Evolutionary conservation across 1,140 invertebrate species (phyloP).

Genomic region (Tetramorium simillimum): DNA sequence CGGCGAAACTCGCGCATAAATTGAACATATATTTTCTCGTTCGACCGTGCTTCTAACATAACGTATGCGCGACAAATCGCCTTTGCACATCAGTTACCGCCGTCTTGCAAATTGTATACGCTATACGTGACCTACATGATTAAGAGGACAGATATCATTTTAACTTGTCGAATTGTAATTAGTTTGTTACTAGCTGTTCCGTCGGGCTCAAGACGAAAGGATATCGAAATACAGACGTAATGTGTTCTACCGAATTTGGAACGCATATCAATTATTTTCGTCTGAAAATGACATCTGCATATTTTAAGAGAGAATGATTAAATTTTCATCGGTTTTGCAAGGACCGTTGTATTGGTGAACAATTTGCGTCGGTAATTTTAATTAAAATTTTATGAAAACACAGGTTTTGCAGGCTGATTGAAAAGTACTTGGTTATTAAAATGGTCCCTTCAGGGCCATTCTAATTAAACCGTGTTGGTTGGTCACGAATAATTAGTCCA

Average conservation of each 20-base stretch:
- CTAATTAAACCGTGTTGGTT: constrained; percentile 26
- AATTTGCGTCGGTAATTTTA: constrained; percentile 22
- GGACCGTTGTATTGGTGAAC: background rate
- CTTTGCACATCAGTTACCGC: constrained; percentile 15
- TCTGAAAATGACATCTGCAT: background rate
- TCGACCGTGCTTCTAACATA: background rate
- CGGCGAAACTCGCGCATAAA: background rate
- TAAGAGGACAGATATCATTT: constrained; percentile 12
- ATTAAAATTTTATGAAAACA: constrained; percentile 34
- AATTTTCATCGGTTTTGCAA: background rate
- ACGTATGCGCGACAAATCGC: constrained; percentile 11
- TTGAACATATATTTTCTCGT: constrained; percentile 4
- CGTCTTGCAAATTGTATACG: constrained; percentile 11
- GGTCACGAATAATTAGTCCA: background rate
- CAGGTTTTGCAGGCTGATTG: constrained; percentile 13
- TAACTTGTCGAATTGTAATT: constrained; percentile 7
- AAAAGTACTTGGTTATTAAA: constrained; percentile 21
- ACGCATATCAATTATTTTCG: background rate
- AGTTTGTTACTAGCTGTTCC: background rate
- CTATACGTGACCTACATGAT: constrained; percentile 1
- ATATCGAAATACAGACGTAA: background rate
- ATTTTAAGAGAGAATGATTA: constrained; percentile 2
- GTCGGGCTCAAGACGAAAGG: background rate
- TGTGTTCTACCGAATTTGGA: background rate
- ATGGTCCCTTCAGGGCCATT: background rate